phyloP scores from a whole-genome alignment of 2,797 vertebrate genomes.

The Lepus oiostolus region DNA sequence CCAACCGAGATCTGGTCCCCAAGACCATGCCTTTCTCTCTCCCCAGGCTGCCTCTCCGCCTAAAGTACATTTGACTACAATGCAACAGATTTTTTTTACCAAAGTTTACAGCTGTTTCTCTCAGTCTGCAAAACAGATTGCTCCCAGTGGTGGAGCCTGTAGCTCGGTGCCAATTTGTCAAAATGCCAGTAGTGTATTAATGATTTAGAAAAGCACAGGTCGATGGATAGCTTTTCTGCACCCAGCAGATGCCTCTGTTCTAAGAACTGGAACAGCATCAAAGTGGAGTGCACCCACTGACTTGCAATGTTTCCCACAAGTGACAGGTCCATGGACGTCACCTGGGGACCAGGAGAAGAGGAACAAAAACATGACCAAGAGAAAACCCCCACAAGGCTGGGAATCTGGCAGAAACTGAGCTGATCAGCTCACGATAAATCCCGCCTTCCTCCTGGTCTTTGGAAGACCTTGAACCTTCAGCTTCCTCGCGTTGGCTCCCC shows the following conservation, averaged over 20 bases:
- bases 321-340: not conserved
- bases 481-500: not conserved
- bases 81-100: not conserved
- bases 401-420: not conserved
- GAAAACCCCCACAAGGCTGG: not conserved
- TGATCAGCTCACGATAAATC: not conserved
- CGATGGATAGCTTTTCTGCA: not conserved
- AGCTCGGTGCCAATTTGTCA: conserved; percentile 23
- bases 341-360: not conserved
- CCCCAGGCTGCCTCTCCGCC: not conserved
- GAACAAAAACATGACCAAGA: not conserved
- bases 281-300: not conserved
- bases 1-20: not conserved
- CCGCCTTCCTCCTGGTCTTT: not conserved
- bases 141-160: conserved; percentile 28
- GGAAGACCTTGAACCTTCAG: not conserved
- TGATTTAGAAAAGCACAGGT: conserved; percentile 53
- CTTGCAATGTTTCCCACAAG: not conserved
- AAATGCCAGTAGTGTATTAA: not conserved
- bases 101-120: conserved; percentile 63
- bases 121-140: conserved; percentile 60
- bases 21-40: not conserved
- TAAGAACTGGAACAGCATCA: not conserved
- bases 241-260: conserved; percentile 53
- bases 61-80: not conserved